These are phyloP conservation scores for Caerostris darwini DNA, from an alignment of 1,140 invertebrate species.

Conservation along the genomic window DNA sequence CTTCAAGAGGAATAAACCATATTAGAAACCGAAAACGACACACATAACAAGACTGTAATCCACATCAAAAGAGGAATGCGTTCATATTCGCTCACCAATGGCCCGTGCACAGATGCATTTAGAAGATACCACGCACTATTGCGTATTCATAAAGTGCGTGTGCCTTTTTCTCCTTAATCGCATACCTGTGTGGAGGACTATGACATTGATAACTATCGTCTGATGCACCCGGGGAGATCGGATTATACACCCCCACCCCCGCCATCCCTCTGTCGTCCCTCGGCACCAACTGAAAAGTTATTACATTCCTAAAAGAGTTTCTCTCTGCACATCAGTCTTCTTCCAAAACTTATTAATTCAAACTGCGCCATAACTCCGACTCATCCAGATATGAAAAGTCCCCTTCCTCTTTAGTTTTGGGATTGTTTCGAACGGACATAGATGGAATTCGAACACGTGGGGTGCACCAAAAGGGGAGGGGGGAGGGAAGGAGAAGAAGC, in stretches of 20 bases:
- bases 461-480: not conserved
- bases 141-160: conserved; percentile 38
- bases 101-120: not conserved
- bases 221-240: conserved; percentile 19
- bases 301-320: conserved; percentile 70
- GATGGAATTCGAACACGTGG: conserved; percentile 10
- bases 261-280: not conserved
- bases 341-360: conserved; percentile 73
- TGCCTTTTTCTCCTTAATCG: not conserved
- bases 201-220: conserved; percentile 48
- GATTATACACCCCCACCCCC: conserved; percentile 25
- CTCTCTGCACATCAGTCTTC: conserved; percentile 27
- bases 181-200: conserved; percentile 37
- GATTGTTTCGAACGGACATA: not conserved
- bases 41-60: not conserved
- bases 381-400: conserved; percentile 67
- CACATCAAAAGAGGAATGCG: not conserved
- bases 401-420: conserved; percentile 31
- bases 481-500: not conserved
- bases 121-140: conserved; percentile 21
- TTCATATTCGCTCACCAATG: not conserved
- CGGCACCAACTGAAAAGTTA: conserved; percentile 60
- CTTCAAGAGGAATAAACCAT: not conserved
- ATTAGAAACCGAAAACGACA: not conserved
- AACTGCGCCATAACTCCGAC: conserved; percentile 59